A percentile compares a stretch with the other conserved stretches of the same genome.
Conservation (phyloP, 2,888 invertebrate genomes). For the Parnassius glacialis region DNA sequence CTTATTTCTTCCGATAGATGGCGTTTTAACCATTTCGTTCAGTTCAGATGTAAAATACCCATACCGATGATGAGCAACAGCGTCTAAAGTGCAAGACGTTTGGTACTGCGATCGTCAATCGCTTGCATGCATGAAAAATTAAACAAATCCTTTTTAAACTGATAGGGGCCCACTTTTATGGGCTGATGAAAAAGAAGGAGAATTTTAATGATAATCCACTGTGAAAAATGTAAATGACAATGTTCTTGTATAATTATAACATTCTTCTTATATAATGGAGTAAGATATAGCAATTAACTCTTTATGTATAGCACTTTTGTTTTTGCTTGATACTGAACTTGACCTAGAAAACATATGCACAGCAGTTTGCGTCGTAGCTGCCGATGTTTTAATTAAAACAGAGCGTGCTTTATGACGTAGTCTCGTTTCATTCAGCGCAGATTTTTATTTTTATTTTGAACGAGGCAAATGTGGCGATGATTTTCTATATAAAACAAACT, state of each 20-base stretch:
- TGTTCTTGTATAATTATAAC: not conserved
- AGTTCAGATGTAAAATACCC: too few species aligned
- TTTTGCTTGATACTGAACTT: slow-evolving; percentile 26
- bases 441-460: slow-evolving; percentile 12
- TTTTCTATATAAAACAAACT: slow-evolving; percentile 8
- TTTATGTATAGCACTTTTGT: slow-evolving; percentile 20
- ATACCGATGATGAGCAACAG: too few species aligned
- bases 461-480: slow-evolving; percentile 1
- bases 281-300: slow-evolving; percentile 3
- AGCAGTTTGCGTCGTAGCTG: not conserved
- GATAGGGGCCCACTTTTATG: too few species aligned
- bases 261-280: not conserved
- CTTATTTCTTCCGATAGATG: too few species aligned
- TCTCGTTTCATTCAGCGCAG: slow-evolving; percentile 21
- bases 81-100: too few species aligned
- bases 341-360: slow-evolving; percentile 24
- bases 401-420: slow-evolving; percentile 23
- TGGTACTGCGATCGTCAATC: too few species aligned
- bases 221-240: not conserved
- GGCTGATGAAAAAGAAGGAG: too few species aligned
- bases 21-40: too few species aligned
- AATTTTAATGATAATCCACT: too few species aligned
- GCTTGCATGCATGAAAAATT: too few species aligned
- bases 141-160: too few species aligned
- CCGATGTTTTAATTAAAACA: slow-evolving; percentile 26